Percentiles rank a stretch among this genome's conserved stretches.
Conservation (phyloP, 2,888 invertebrate genomes). For the Acanthosoma haemorrhoidale region DNA sequence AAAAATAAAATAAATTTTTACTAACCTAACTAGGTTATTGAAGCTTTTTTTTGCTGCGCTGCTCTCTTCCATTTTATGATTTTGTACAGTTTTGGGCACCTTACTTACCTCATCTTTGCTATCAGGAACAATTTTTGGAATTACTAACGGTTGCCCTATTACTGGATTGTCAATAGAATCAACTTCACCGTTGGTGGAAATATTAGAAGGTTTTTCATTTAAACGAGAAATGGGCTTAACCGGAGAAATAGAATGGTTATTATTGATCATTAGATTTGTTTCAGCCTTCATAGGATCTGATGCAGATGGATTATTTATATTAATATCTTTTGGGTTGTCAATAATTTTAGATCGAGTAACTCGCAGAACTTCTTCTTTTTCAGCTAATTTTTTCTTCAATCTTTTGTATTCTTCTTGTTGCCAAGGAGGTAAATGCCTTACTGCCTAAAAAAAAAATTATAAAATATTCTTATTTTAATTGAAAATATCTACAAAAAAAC, state of each 20-base stretch:
- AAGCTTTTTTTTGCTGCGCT: background rate
- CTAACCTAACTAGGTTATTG: background rate
- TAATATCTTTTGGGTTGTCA: background rate
- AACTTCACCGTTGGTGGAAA: background rate
- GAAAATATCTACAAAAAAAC: too few species aligned
- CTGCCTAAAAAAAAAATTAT: conserved; percentile 47
- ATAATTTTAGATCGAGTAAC: conserved; percentile 6
- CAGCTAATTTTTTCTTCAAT: conserved; percentile 46
- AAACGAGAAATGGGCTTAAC: too few species aligned
- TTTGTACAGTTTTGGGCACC: too few species aligned
- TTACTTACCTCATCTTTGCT: too few species aligned
- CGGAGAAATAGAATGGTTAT: background rate
- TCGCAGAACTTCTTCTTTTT: conserved; percentile 43
- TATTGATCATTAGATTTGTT: background rate
- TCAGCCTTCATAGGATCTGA: background rate
- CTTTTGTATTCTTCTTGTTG: conserved; percentile 48
- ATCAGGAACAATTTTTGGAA: too few species aligned
- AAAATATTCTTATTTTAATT: too few species aligned
- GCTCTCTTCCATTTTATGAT: background rate
- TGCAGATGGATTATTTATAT: background rate
- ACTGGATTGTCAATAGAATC: background rate
- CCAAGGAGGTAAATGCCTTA: conserved; percentile 47
- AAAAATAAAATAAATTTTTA: background rate
- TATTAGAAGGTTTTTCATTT: background rate
- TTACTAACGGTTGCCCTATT: too few species aligned